These are phyloP conservation scores for Mormyrops boulengeri DNA, from an alignment of 2,797 vertebrate species.

Conservation along the genomic window DNA sequence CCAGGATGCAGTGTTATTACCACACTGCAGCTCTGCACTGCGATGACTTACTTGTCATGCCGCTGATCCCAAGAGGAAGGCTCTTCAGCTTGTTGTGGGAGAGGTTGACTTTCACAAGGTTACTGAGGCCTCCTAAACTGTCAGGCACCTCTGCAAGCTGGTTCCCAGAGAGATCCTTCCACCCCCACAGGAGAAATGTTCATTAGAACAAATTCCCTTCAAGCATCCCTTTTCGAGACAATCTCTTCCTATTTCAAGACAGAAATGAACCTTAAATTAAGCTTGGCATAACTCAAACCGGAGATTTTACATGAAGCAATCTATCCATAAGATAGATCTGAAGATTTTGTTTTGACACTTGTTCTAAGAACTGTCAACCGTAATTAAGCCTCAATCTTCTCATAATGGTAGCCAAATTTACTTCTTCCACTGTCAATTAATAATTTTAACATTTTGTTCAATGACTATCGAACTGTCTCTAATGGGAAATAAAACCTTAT, in stretches of 20 bases:
- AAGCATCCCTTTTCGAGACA: neutral
- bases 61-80: conserved; percentile 66
- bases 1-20: neutral
- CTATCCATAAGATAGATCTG: neutral
- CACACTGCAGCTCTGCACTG: neutral
- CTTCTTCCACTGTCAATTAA: neutral
- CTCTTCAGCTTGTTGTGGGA: conserved; percentile 65
- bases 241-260: neutral
- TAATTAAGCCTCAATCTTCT: neutral
- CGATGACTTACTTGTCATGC: conserved; percentile 67
- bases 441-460: no score
- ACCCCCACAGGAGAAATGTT: conserved; percentile 30
- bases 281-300: neutral
- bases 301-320: neutral
- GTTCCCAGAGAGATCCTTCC: conserved; percentile 74
- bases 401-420: neutral
- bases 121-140: conserved; percentile 59
- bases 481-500: neutral
- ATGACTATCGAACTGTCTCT: neutral
- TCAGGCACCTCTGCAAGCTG: conserved; percentile 57
- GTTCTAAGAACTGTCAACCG: neutral
- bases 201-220: neutral
- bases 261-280: neutral
- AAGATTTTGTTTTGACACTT: neutral
- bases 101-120: conserved; percentile 62